phyloP scores from a whole-genome alignment of 2,888 invertebrate species.

The Nemotelus pantherinus region DNA sequence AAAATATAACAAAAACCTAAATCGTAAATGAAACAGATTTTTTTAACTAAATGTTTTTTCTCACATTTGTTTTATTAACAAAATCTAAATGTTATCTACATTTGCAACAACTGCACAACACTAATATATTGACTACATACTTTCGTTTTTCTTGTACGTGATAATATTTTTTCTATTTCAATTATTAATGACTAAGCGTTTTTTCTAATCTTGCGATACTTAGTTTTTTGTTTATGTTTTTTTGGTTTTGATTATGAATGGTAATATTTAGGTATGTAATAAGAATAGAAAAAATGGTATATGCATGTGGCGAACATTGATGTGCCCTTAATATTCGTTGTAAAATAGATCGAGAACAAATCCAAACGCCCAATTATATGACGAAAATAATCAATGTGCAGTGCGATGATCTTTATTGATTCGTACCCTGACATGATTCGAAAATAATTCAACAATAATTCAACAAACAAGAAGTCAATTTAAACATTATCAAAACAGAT shows the following conservation, averaged over 20 bases:
- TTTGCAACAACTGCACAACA: slow-evolving; percentile 49
- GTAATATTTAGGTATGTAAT: slow-evolving; percentile 1
- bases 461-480: too few species aligned
- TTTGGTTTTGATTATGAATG: slow-evolving; percentile 3
- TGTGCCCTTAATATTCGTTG: background rate
- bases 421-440: too few species aligned
- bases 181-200: slow-evolving; percentile 3
- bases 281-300: slow-evolving; percentile 17
- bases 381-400: too few species aligned
- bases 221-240: background rate
- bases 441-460: too few species aligned
- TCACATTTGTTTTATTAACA: slow-evolving; percentile 34
- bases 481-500: too few species aligned
- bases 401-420: too few species aligned
- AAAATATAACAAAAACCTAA: too few species aligned
- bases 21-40: background rate
- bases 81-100: slow-evolving; percentile 47
- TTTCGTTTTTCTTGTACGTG: background rate
- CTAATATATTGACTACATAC: slow-evolving; percentile 35
- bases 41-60: background rate
- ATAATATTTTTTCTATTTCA: slow-evolving; percentile 23
- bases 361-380: too few species aligned
- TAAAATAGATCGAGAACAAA: background rate
- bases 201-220: slow-evolving; percentile 5
- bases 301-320: background rate